Base-by-base conservation (phyloP, 2,888 invertebrate genomes). In the Drosophila multiciliata region DNA sequence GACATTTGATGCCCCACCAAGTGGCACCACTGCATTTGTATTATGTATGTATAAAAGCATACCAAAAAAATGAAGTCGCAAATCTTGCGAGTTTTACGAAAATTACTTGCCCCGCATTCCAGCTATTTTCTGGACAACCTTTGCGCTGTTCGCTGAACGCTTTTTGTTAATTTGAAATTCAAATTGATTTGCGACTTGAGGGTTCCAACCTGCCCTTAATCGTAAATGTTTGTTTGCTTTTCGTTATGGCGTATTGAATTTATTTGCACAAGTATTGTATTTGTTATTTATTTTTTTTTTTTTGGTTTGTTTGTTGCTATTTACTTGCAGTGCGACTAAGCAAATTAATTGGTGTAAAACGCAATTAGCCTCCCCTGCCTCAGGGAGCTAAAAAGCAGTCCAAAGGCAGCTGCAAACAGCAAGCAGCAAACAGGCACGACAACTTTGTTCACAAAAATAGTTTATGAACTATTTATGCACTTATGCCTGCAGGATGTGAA, bases 391-490 rank as follows among this genome's bases (percentile, higher is more conserved):
- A 48, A 23, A 23, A 40, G 20, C 49, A 8, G 49, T 61, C 32
- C 23, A 26, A 36, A 9, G 36, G 17, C 58, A 48, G 48, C 55
- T 26, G 26, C 29, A 29, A 26, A 26, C 8, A 38, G 38, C 17
- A 38, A 42, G 33, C 54, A 32, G 29, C 12, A 54, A n/a, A 26
- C 36, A 17, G 26, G n/a, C 54, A 54, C 35, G 48, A 49, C 36
- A 57, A 53, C 58, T 71, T 77, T 68, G 54, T 61, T 55, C 53
- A 15, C 29, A 33, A 38, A 70, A 73, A 85, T 87, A 82, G 88
- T 85, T 85, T 89, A 80, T 89, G 75, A 85, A 85, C 85, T 89
- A 85, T 85, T 89, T 75, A 85, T 87, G 86, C 75, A 80, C 73
- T 78, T 78, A 77, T 80, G 81, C 81, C 81, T 48, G 49, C 36